Percentiles rank a stretch among this genome's conserved stretches.
Conservation (phyloP, 2,113 vertebrate species). For the Rynchops niger region DNA sequence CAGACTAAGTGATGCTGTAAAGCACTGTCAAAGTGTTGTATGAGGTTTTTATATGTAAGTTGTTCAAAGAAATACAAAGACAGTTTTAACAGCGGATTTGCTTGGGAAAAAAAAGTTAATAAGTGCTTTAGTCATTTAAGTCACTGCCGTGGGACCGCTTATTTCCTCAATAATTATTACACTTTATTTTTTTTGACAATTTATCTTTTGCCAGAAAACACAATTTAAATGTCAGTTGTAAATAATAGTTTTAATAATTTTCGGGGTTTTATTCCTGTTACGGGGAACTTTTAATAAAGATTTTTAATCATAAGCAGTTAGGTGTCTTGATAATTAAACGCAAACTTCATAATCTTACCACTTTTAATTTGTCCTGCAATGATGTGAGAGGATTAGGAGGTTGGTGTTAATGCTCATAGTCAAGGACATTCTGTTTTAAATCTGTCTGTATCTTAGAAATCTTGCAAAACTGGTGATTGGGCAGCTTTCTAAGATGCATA, state of each 20-base stretch:
- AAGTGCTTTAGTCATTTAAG: slow-evolving; percentile 40
- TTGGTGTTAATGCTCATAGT: slow-evolving; percentile 29
- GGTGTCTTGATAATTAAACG: slow-evolving; percentile 67
- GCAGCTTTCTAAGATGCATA: slow-evolving; percentile 40
- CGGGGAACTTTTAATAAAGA: slow-evolving; percentile 43
- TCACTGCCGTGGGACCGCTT: slow-evolving; percentile 7
- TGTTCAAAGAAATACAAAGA: neutral
- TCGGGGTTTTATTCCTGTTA: slow-evolving; percentile 14
- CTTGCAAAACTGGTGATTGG: slow-evolving; percentile 39
- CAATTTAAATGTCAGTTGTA: slow-evolving; percentile 67
- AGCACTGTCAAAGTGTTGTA: neutral
- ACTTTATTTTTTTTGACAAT: slow-evolving; percentile 46
- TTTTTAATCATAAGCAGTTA: slow-evolving; percentile 49
- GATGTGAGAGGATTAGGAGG: slow-evolving; percentile 25
- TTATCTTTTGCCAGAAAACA: slow-evolving; percentile 50
- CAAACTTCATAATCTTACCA: slow-evolving; percentile 56
- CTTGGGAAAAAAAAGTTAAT: neutral
- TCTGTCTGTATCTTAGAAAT: slow-evolving; percentile 45
- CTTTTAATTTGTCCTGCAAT: slow-evolving; percentile 56
- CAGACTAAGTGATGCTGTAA: neutral
- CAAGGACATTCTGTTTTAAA: slow-evolving; percentile 50
- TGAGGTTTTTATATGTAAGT: neutral
- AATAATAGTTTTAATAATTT: slow-evolving; percentile 64
- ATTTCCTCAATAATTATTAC: slow-evolving; percentile 61
- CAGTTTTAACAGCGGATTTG: neutral